These are phyloP conservation scores for Drosophila nannoptera DNA, from an alignment of 1,140 invertebrate genomes.

Conservation along the genomic window DNA sequence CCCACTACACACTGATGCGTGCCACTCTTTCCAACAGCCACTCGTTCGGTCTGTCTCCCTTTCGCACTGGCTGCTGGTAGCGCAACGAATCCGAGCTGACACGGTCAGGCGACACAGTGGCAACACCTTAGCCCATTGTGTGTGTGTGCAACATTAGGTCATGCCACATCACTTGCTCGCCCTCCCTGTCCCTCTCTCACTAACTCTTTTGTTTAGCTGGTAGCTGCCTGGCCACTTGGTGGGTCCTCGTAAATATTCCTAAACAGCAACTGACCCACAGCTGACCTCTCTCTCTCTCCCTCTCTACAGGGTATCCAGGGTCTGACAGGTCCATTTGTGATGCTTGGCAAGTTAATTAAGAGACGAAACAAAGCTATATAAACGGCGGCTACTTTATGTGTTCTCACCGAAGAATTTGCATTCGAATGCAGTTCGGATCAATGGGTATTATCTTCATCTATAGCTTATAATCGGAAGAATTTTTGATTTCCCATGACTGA, in stretches of 20 bases:
- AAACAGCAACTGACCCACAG: slow-evolving; percentile 5
- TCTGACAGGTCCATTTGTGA: slow-evolving; percentile 44
- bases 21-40: not conserved
- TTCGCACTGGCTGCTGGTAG: slow-evolving; percentile 52
- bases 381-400: slow-evolving; percentile 28
- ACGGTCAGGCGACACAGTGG: slow-evolving; percentile 52
- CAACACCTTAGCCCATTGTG: slow-evolving; percentile 67
- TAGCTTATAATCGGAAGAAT: not conserved
- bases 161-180: slow-evolving; percentile 49
- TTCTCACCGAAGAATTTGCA: slow-evolving; percentile 14
- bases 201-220: slow-evolving; percentile 58
- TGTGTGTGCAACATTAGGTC: slow-evolving; percentile 76
- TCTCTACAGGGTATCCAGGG: not conserved
- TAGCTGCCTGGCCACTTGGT: slow-evolving; percentile 49
- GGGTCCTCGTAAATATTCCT: slow-evolving; percentile 49
- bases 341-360: slow-evolving; percentile 38
- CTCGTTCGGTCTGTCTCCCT: not conserved
- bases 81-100: slow-evolving; percentile 64
- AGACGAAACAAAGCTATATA: not conserved
- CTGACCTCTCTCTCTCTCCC: too few species aligned
- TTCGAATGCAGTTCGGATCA: slow-evolving; percentile 7
- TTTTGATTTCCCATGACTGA: not conserved
- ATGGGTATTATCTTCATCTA: not conserved
- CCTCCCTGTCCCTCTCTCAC: not conserved
- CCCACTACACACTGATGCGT: slow-evolving; percentile 33